phyloP scores from a whole-genome alignment of 2,797 vertebrate genomes.

The Nannoperca obscura region DNA sequence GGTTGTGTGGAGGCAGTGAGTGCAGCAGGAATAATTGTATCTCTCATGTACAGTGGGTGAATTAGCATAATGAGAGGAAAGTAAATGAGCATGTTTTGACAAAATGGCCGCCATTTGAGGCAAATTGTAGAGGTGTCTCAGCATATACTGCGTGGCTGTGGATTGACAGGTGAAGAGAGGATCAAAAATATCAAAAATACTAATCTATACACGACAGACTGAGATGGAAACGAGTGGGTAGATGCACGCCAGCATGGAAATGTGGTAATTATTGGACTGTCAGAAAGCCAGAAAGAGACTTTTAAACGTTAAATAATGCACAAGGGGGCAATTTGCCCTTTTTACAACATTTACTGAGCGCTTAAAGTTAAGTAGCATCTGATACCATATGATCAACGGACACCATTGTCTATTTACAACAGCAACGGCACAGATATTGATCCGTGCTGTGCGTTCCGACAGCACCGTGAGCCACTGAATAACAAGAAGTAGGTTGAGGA shows the following conservation, averaged over 20 bases:
- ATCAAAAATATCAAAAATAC: constrained; percentile 8
- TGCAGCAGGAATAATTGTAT: constrained; percentile 70
- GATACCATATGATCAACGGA: constrained; percentile 1
- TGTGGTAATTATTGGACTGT: constrained; percentile 42
- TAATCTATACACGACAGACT: constrained; percentile 43
- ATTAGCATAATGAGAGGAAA: constrained; percentile 74
- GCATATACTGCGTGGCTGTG: constrained; percentile 17
- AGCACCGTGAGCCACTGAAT: neutral
- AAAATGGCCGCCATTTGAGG: constrained; percentile 69
- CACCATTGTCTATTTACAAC: neutral
- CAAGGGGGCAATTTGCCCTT: constrained; percentile 7
- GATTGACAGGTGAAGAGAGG: constrained; percentile 42
- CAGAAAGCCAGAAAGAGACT: constrained; percentile 25
- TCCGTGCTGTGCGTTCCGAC: neutral
- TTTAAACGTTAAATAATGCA: constrained; percentile 34
- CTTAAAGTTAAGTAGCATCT: constrained; percentile 23
- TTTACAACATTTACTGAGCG: constrained; percentile 13
- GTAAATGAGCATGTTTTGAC: constrained; percentile 63
- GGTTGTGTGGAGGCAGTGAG: constrained; percentile 58
- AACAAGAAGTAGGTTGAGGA: neutral
- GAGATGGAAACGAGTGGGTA: constrained; percentile 13
- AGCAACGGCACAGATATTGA: constrained; percentile 28
- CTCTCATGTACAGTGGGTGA: constrained; percentile 63
- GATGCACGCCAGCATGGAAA: constrained; percentile 12
- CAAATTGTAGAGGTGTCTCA: constrained; percentile 55